These are phyloP conservation scores for Rhea pennata DNA, from an alignment of 2,113 vertebrate genomes.

Conservation along the genomic window DNA sequence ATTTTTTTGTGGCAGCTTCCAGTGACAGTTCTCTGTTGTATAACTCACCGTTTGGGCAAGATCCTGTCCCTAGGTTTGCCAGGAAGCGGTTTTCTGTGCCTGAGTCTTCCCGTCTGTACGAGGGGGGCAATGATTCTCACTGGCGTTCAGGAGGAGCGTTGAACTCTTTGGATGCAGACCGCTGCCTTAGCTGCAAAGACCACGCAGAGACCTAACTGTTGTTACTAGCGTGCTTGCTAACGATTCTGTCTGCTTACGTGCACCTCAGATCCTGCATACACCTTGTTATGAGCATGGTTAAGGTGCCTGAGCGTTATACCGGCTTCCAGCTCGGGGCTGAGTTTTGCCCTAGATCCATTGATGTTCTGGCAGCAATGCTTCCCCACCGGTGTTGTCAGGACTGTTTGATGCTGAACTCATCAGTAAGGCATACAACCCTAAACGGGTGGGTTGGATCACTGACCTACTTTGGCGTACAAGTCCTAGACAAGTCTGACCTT, in stretches of 20 bases:
- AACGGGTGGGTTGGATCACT: background rate
- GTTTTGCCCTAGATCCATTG: background rate
- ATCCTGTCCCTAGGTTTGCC: background rate
- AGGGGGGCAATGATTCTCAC: background rate
- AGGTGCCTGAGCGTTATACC: background rate
- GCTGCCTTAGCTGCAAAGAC: background rate
- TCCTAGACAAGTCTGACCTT: background rate
- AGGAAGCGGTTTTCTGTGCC: background rate
- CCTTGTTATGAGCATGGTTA: background rate
- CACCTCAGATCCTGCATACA: background rate
- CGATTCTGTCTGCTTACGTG: rapidly evolving
- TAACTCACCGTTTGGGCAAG: background rate
- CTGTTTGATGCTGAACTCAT: background rate
- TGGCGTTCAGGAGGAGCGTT: rapidly evolving
- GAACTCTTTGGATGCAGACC: rapidly evolving
- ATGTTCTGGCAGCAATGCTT: background rate
- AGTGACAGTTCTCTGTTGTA: background rate
- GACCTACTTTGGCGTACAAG: background rate
- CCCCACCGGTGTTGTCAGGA: background rate
- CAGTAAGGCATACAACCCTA: background rate
- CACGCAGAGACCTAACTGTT: rapidly evolving
- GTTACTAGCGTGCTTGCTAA: background rate
- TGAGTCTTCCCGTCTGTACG: background rate
- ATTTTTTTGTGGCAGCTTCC: background rate
- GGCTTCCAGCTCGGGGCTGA: background rate